Conservation (phyloP, 2,113 vertebrate species). For the Ceyx cyanopectus region DNA sequence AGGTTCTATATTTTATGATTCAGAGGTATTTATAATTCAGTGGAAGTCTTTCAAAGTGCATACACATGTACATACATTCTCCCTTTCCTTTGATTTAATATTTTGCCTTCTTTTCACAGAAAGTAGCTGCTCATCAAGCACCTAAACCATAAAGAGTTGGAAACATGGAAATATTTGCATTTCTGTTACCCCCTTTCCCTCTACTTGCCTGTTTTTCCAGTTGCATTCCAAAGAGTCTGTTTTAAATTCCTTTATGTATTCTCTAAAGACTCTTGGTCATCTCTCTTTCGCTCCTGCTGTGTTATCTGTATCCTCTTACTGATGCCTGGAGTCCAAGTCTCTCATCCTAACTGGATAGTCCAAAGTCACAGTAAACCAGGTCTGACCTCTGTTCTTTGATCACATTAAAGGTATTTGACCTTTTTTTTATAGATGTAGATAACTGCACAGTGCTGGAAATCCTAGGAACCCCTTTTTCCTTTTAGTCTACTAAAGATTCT, state of each 20-base stretch:
- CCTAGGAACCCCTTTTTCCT: neutral
- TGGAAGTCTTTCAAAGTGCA: conserved; percentile 19
- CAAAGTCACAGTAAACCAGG: neutral
- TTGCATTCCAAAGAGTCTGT: neutral
- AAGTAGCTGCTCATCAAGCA: neutral
- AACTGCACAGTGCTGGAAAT: neutral
- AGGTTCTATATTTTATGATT: conserved; percentile 10
- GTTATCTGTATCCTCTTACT: neutral
- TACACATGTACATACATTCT: conserved; percentile 3
- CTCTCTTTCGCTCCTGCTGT: neutral
- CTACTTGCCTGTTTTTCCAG: neutral
- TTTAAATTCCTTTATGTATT: neutral
- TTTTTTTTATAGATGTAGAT: neutral
- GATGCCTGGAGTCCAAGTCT: neutral
- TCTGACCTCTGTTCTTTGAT: neutral
- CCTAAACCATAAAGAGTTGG: neutral
- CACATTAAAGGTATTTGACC: neutral
- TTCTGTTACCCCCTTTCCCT: neutral
- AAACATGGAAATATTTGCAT: neutral
- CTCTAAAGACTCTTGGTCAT: neutral
- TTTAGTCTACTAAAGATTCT: neutral
- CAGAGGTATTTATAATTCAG: conserved; percentile 29
- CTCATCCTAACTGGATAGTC: neutral
- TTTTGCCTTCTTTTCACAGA: conserved; percentile 10
- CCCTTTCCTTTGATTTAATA: conserved; percentile 18